These are phyloP conservation scores for Teleogryllus occipitalis DNA, from an alignment of 1,140 invertebrate genomes.

Conservation along the genomic window DNA sequence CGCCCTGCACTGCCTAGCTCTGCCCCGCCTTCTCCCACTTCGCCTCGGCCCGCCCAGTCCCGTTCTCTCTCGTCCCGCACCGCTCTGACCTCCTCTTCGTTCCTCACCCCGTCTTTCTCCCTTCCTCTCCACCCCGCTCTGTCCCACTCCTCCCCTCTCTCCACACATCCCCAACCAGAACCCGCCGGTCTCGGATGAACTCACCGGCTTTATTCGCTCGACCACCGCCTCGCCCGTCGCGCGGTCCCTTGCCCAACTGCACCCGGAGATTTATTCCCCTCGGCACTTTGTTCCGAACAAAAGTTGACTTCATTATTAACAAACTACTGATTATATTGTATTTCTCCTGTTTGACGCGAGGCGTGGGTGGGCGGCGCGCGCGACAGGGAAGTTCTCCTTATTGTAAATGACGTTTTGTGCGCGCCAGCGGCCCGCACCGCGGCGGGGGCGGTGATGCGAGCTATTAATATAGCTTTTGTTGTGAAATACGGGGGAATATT, in stretches of 20 bases:
- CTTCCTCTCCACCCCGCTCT: too few species aligned
- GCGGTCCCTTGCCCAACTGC: not conserved
- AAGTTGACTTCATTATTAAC: constrained; percentile 5
- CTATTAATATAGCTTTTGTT: constrained; percentile 6
- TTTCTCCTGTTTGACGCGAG: not conserved
- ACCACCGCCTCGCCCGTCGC: too few species aligned
- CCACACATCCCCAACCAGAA: too few species aligned
- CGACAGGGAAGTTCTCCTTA: not conserved
- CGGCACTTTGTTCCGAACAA: not conserved
- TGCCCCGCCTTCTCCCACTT: too few species aligned
- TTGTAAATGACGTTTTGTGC: not conserved
- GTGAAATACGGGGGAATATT: not conserved
- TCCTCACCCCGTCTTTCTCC: too few species aligned
- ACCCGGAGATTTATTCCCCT: not conserved
- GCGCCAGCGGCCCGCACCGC: too few species aligned
- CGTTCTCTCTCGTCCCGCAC: too few species aligned
- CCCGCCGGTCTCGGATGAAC: not conserved
- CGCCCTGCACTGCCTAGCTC: too few species aligned
- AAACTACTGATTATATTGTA: constrained; percentile 2
- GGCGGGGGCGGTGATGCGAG: not conserved
- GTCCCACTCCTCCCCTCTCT: too few species aligned
- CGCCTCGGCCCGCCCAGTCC: too few species aligned
- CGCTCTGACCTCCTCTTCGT: too few species aligned
- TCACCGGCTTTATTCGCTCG: not conserved
- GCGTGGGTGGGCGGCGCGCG: not conserved